Conservation (phyloP, 2,113 vertebrate genomes). For the Cololabis saira region DNA sequence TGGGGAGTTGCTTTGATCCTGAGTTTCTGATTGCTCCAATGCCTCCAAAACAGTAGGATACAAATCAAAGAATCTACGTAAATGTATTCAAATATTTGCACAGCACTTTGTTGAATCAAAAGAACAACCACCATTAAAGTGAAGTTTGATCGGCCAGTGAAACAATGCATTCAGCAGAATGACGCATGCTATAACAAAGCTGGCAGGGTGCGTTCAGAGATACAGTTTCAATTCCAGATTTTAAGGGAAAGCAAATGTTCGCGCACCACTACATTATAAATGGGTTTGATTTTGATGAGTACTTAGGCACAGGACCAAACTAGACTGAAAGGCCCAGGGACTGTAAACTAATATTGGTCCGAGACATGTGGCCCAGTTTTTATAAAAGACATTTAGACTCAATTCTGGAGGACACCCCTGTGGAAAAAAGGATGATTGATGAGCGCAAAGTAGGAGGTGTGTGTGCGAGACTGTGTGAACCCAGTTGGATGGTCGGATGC, state of each 20-base stretch:
- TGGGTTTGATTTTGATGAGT: constrained; percentile 78
- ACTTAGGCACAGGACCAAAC: constrained; percentile 75
- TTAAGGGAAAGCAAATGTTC: constrained; percentile 71
- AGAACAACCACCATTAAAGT: neutral
- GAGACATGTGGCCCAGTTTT: constrained; percentile 74
- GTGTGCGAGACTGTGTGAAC: constrained; percentile 15
- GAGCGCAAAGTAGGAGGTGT: constrained; percentile 45
- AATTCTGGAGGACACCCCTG: constrained; percentile 65
- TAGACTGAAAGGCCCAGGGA: constrained; percentile 71
- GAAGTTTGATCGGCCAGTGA: constrained; percentile 24
- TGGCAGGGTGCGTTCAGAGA: constrained; percentile 52
- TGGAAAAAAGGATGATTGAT: constrained; percentile 78
- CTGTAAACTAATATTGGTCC: constrained; percentile 74
- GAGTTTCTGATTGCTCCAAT: neutral
- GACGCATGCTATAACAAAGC: constrained; percentile 29
- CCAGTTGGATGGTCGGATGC: constrained; percentile 1
- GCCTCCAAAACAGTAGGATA: neutral
- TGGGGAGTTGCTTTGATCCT: neutral
- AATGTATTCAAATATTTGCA: neutral
- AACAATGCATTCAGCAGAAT: constrained; percentile 17
- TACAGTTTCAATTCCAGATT: constrained; percentile 28
- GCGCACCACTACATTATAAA: constrained; percentile 66
- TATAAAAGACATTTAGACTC: constrained; percentile 71
- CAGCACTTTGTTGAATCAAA: neutral
- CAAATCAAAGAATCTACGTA: neutral